Evolutionary conservation across 2,113 vertebrate species (phyloP).

Genomic region (Nyctereutes procyonoides): DNA sequence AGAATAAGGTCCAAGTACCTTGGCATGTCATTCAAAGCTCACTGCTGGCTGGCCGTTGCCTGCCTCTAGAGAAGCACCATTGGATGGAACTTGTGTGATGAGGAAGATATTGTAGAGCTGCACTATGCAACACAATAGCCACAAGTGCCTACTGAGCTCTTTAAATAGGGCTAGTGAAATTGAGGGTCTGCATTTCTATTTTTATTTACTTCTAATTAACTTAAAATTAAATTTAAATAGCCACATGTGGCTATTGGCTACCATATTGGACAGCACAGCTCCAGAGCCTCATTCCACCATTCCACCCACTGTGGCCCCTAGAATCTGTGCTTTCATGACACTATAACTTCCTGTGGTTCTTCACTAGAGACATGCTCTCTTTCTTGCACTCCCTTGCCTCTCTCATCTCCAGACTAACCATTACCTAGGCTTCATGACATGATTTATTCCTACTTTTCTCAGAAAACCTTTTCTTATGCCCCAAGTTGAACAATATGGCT

Average conservation of each 20-base stretch:
- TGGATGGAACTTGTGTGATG: neutral
- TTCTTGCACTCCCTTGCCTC: neutral
- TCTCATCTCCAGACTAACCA: neutral
- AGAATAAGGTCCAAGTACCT: neutral
- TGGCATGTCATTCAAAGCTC: neutral
- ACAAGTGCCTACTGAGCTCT: neutral
- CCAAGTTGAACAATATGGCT: neutral
- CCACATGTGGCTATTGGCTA: neutral
- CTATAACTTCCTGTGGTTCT: neutral
- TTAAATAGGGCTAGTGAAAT: neutral
- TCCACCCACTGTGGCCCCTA: neutral
- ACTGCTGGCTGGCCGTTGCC: neutral
- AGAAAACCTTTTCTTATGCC: neutral
- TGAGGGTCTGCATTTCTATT: neutral
- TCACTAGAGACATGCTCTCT: neutral
- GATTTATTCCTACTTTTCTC: neutral
- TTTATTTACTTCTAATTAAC: neutral
- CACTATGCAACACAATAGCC: neutral
- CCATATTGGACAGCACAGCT: neutral
- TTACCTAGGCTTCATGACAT: neutral
- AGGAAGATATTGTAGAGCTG: neutral
- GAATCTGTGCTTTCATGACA: neutral
- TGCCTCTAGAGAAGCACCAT: neutral
- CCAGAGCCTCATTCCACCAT: neutral
- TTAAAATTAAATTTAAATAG: neutral